These are phyloP conservation scores for Netelia inedita DNA, from an alignment of 2,888 invertebrate species.

Conservation along the genomic window DNA sequence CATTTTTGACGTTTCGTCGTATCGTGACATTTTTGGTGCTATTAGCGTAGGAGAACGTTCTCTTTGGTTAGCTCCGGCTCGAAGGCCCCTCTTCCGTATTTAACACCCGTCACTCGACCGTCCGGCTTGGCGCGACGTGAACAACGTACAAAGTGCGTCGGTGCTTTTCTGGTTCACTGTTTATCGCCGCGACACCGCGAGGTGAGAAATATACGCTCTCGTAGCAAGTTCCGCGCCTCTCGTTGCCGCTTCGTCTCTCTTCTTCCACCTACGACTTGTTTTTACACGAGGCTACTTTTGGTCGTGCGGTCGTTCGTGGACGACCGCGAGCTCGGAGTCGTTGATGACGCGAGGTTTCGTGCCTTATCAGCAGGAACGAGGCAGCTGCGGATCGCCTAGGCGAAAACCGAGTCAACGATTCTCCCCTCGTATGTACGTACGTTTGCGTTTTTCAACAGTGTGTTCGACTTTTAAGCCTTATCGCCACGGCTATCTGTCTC, in stretches of 20 bases:
- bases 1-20: conserved; percentile 29
- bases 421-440: conserved; percentile 35
- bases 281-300: conserved; percentile 62
- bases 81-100: conserved; percentile 55
- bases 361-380: conserved; percentile 76
- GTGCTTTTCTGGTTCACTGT: conserved; percentile 38
- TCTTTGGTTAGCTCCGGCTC: conserved; percentile 17
- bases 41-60: conserved; percentile 23
- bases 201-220: conserved; percentile 57
- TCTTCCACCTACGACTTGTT: conserved; percentile 67
- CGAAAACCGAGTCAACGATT: conserved; percentile 67
- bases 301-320: conserved; percentile 29
- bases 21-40: conserved; percentile 59
- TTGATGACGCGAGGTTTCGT: conserved; percentile 76
- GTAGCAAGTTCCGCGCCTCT: conserved; percentile 24
- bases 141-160: conserved; percentile 58
- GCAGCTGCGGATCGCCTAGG: conserved; percentile 67
- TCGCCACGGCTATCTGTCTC: conserved; percentile 74
- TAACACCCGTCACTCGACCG: conserved; percentile 55
- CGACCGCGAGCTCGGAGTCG: conserved; percentile 46
- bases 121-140: conserved; percentile 59
- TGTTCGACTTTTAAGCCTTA: conserved; percentile 61
- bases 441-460: conserved; percentile 37
- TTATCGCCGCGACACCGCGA: conserved; percentile 44
- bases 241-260: conserved; percentile 18